Evolutionary conservation across 1,140 invertebrate species (phyloP).

Genomic region (Coptotermes formosanus): DNA sequence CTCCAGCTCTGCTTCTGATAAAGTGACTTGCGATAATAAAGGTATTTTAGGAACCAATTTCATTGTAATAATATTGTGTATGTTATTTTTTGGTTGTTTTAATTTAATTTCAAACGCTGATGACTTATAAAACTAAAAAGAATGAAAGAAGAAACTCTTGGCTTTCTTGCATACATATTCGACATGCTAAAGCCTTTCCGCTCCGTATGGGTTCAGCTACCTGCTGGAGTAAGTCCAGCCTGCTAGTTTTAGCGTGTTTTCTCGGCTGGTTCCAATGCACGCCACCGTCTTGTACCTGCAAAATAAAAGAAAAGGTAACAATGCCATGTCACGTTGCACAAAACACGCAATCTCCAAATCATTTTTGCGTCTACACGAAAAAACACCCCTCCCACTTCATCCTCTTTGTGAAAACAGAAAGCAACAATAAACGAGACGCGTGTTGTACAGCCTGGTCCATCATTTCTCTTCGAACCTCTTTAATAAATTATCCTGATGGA

Average conservation of each 20-base stretch:
- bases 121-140: not conserved
- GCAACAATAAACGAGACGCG: not conserved
- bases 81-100: too few relatives aligned
- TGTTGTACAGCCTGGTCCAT: not conserved
- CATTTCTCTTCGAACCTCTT: not conserved
- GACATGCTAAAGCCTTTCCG: not conserved
- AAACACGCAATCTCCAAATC: not conserved
- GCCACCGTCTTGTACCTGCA: slow-evolving; percentile 7
- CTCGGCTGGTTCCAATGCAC: not conserved
- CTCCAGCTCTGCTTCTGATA: too few relatives aligned
- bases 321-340: not conserved
- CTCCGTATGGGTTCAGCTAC: not conserved
- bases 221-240: not conserved
- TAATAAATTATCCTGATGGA: too few relatives aligned
- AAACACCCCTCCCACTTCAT: not conserved
- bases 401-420: not conserved
- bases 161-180: not conserved
- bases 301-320: slow-evolving; percentile 13
- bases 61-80: too few relatives aligned
- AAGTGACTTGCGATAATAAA: too few relatives aligned
- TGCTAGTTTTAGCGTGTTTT: not conserved
- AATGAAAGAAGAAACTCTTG: not conserved
- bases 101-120: not conserved
- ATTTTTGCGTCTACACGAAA: not conserved
- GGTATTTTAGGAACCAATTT: too few relatives aligned